phyloP scores from a whole-genome alignment of 1,140 invertebrate species.

The Drosophila albomicans region DNA sequence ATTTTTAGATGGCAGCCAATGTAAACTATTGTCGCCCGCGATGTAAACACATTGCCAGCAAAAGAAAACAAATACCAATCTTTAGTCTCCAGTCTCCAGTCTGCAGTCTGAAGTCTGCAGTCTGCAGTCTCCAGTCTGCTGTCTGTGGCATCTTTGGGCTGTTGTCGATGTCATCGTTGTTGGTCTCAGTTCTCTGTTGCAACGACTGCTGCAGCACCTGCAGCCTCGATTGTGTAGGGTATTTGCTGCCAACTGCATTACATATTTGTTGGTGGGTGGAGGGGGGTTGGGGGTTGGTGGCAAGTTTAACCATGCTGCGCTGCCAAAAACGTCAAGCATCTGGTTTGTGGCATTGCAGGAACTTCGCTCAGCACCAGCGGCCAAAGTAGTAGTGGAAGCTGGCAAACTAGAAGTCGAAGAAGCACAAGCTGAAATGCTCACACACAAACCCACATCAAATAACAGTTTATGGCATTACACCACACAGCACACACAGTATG shows the following conservation, averaged over 20 bases:
- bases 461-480: constrained; percentile 75
- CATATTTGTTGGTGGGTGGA: neutral
- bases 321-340: constrained; percentile 7
- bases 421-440: constrained; percentile 15
- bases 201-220: constrained; percentile 42
- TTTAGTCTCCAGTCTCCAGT: constrained; percentile 15
- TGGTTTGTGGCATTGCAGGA: constrained; percentile 12
- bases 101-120: neutral
- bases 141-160: constrained; percentile 17
- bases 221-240: constrained; percentile 1
- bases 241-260: neutral
- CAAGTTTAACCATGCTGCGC: neutral
- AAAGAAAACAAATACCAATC: constrained; percentile 69
- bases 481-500: constrained; percentile 32
- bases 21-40: constrained; percentile 74
- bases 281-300: neutral
- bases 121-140: constrained; percentile 14
- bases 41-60: constrained; percentile 66
- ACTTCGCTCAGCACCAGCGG: constrained; percentile 23
- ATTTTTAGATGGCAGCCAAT: constrained; percentile 77
- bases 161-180: constrained; percentile 8
- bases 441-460: constrained; percentile 74
- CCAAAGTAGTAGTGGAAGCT: neutral
- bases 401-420: neutral
- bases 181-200: constrained; percentile 28